phyloP scores from a whole-genome alignment of 2,888 invertebrate species.

The Unio pictorum region DNA sequence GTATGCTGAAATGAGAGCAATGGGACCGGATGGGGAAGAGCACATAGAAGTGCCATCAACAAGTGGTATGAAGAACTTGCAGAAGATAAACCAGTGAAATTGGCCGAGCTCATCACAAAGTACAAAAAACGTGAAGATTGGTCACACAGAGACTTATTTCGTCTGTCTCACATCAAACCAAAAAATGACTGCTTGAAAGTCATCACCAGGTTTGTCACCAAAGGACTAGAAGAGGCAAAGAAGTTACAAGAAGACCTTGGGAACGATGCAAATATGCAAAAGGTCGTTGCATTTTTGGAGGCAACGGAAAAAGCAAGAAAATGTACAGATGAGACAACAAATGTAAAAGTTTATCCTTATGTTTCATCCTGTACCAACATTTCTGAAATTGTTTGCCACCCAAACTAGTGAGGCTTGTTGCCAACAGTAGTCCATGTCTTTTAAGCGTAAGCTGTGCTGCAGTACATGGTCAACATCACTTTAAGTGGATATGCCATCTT shows the following conservation, averaged over 20 bases:
- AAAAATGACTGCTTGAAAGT: constrained; percentile 33
- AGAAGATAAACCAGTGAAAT: constrained; percentile 63
- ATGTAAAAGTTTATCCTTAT: too few species aligned
- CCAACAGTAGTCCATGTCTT: too few species aligned
- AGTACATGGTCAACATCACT: too few species aligned
- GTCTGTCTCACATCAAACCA: constrained; percentile 57
- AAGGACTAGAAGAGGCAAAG: constrained; percentile 51
- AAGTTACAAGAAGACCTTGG: constrained; percentile 22
- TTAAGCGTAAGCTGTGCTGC: too few species aligned
- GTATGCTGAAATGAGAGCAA: constrained; percentile 74
- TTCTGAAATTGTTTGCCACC: too few species aligned
- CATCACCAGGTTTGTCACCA: constrained; percentile 44
- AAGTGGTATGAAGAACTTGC: constrained; percentile 77
- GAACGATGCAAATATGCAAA: constrained; percentile 18
- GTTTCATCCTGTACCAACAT: too few species aligned
- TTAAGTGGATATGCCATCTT: too few species aligned
- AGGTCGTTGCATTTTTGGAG: constrained; percentile 51
- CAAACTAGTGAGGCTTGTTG: too few species aligned
- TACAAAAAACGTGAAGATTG: constrained; percentile 79
- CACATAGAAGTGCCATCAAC: constrained; percentile 78
- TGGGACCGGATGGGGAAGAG: constrained; percentile 77
- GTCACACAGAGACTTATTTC: constrained; percentile 81
- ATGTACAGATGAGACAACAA: constrained; percentile 39
- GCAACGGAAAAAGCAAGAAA: constrained; percentile 57
- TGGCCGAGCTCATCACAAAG: constrained; percentile 79